These are phyloP conservation scores for Scotopteryx bipunctaria DNA, from an alignment of 2,888 invertebrate genomes.

Conservation along the genomic window DNA sequence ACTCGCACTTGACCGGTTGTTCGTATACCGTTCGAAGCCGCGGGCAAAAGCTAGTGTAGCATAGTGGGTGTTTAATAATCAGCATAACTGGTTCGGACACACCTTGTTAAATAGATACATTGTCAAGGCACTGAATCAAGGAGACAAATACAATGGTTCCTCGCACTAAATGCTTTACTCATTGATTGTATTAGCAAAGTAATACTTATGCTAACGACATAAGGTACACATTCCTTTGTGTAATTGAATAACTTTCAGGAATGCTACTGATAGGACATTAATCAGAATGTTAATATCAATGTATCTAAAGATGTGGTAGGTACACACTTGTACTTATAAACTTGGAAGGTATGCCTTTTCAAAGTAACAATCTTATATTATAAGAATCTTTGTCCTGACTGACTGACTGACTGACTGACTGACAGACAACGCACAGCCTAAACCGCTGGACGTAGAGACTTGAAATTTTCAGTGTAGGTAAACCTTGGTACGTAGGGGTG, in stretches of 20 bases:
- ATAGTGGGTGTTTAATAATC: slow-evolving; percentile 54
- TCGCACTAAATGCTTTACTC: slow-evolving; percentile 33
- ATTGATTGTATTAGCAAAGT: background rate
- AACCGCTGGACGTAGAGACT: too few relatives aligned
- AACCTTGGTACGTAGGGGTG: too few relatives aligned
- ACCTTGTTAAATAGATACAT: slow-evolving; percentile 68
- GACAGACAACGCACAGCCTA: too few relatives aligned
- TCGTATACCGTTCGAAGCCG: too few relatives aligned
- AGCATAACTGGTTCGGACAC: slow-evolving; percentile 59
- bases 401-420: too few relatives aligned
- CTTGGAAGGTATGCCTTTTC: too few relatives aligned
- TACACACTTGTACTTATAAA: too few relatives aligned
- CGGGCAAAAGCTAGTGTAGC: background rate
- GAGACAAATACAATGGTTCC: slow-evolving; percentile 58
- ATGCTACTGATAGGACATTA: background rate
- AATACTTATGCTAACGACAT: background rate
- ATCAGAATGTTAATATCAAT: background rate
- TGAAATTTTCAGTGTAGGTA: too few relatives aligned
- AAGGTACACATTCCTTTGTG: background rate
- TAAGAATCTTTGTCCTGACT: too few relatives aligned
- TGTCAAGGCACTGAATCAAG: slow-evolving; percentile 69
- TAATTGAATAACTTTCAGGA: background rate
- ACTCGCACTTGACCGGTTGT: too few relatives aligned
- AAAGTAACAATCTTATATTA: too few relatives aligned
- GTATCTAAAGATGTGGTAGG: background rate